Evolutionary conservation across 2,888 invertebrate species (phyloP).

Genomic region (Eristalinus sepulchralis): DNA sequence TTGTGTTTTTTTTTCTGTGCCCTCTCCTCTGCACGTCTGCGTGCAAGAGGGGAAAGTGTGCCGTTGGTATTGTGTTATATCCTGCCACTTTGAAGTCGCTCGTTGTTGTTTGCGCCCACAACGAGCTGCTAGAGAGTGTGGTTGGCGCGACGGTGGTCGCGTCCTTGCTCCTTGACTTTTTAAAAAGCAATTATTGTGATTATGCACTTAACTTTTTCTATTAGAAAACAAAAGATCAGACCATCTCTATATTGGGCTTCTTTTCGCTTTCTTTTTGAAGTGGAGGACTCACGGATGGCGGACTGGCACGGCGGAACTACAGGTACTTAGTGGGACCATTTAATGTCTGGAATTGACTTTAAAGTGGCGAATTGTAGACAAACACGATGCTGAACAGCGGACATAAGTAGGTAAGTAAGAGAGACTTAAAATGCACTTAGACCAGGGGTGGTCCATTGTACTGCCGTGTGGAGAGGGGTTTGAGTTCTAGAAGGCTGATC

Average conservation of each 20-base stretch:
- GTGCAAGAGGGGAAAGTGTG: not conserved
- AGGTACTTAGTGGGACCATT: slow-evolving; percentile 8
- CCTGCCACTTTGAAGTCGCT: slow-evolving; percentile 43
- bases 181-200: slow-evolving; percentile 73
- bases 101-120: slow-evolving; percentile 16
- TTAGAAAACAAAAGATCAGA: slow-evolving; percentile 49
- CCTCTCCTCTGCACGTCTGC: slow-evolving; percentile 1
- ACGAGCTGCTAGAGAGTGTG: not conserved
- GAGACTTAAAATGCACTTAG: no score
- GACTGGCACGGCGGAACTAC: not conserved
- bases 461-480: no score
- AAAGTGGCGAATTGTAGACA: not conserved
- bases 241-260: not conserved
- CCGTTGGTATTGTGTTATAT: slow-evolving; percentile 42
- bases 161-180: slow-evolving; percentile 73
- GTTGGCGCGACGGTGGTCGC: slow-evolving; percentile 11
- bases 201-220: slow-evolving; percentile 69
- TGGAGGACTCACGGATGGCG: not conserved
- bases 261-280: not conserved
- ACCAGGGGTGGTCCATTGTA: no score
- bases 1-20: slow-evolving; percentile 11
- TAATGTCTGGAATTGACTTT: slow-evolving; percentile 9
- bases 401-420: no score
- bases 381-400: not conserved
- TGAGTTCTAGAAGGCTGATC: no score